Base-by-base conservation (phyloP, 2,888 invertebrate genomes). In the Ochropleura leucogaster region DNA sequence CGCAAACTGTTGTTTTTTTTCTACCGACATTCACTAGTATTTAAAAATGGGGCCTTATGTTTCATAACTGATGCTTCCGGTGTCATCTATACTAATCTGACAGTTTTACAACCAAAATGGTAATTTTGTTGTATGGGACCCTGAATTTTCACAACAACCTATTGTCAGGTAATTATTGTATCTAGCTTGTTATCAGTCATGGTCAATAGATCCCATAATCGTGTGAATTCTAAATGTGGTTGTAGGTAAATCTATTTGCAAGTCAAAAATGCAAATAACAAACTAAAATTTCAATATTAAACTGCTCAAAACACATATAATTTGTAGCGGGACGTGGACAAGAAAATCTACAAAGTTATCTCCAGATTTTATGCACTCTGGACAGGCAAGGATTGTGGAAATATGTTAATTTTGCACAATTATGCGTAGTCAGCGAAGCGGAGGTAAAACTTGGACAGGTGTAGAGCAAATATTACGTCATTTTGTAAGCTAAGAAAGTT, bases 361-460 rank as follows among this genome's bases (percentile, higher is more conserved):
- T 80, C 71, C 60, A 79, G 64, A 60, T 75, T 86, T 84, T 80
- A 85, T 87, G 80, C 87, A 79, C 83, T 63, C 74, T 75, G 87
- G 87, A 78, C 84, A 70, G 64, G 64, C 47, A 16, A 12, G 74
- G 42, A 84, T 75, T 71, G 77, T 67, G 62, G 46, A 77, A 86
- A 86, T 89, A 91, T 90, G 91, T 85, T 87, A 91, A 91, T 91
- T 57, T 75, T 67, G 42, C 68, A 77, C 79, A 86, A 90, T 90
- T 91, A 90, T 88, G 89, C 87, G 55, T 47, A 83, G 86, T 73
- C 88, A 86, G 85, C 81, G 78, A 57, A 66, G 71, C 67, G 44
- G 68, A 68, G 60, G 77, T 44, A 73, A 42, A 68, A 74, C 63
- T 78, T 74, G 65, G 42, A 57, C 69, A 72, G 84, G 57, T 65